Evolutionary conservation across 2,888 invertebrate species (phyloP), one percentile per base, ranked within the genome.

Genomic region (Dasypolia templi): DNA sequence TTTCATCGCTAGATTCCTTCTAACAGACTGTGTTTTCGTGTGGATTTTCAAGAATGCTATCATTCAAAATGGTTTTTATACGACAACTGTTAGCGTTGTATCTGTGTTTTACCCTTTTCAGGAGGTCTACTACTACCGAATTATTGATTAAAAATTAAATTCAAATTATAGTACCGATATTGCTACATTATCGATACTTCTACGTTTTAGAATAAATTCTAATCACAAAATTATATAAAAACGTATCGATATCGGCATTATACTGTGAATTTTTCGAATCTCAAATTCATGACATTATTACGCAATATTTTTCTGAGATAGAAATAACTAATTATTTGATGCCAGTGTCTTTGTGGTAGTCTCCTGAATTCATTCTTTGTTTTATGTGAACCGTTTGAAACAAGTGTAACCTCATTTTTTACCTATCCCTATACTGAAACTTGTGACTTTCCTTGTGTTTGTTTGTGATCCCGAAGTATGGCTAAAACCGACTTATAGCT

Each of bases 1-100:
- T 82, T 83, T 71, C 72, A 83, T 78, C 72, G 88, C 89, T 90
- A 91, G 88, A 82, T 62, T 75, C 75, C 80, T 84, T 84, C 79
- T 89, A 87, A 89, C 87, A 79, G 53, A 62, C 72, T 75, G 74
- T 83, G 75, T 88, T 87, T 82, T 86, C 65, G 83, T 83, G 83
- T 81, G 80, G 12, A 17, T 59, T 72, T 77, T 68, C 46, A 22
- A 65, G 53, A 75, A 79, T 79, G 75, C 77, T 77, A 71, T 74
- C 65, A 68, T 56, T 63, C 11, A 44, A 56, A 81, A 77, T 44
- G 55, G 68, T 78, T 71, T n/a, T 70, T 73, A 56, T 69, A 72
- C 11, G 59, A 66, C 76, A 78, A 75, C 72, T 77, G 44, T 81
- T 77, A 84, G 55, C 62, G 46, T 72, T 72, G 35, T 75, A 4